Evolutionary conservation across 2,888 invertebrate species (phyloP), one percentile per base, ranked within the genome.

Genomic region (Deilephila porcellus): DNA sequence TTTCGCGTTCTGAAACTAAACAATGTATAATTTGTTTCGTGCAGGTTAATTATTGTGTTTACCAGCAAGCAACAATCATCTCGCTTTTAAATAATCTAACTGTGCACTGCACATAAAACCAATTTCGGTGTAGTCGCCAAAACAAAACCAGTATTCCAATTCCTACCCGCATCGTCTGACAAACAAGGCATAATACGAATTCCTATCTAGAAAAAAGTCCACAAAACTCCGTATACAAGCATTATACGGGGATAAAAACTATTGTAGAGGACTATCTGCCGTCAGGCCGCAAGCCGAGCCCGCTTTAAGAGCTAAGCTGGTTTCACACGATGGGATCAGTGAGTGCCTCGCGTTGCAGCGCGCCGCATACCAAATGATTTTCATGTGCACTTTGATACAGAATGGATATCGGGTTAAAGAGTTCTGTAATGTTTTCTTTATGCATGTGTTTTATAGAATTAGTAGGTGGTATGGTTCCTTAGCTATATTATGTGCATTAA

Each of bases 271-370:
- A 67, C 17, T 67, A 25, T 52, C 73, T 45, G n/a, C 63, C 63
- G 34, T 34, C 19, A 7, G n/a, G 45, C 60, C 73, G 60, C 73
- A 59, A 32, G 52, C n/a, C 67, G 34, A 32, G 67, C 32, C 32
- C 32, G 32, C 45, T 60, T 60, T 67, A 52, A 52, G 25, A 67
- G 67, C 67, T 67, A 67, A 67, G 67, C 67, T 45, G 67, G 67
- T 52, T 67, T 67, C 67, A 14, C 67, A 52, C 67, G 67, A 52
- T 52, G 52, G 45, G 67, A 67, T 67, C 67, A 67, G 67, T 45
- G 67, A 67, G 67, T 67, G 67, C 17, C 52, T 52, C 25, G 67
- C 19, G 37, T 45, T 52, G 52, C 52, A 45, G 45, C 8, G 67
- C 14, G 25, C 45, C 25, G 67, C 45, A 67, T 67, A 45, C 67